Conservation (phyloP, 2,888 invertebrate genomes). For the Tuta absoluta region DNA sequence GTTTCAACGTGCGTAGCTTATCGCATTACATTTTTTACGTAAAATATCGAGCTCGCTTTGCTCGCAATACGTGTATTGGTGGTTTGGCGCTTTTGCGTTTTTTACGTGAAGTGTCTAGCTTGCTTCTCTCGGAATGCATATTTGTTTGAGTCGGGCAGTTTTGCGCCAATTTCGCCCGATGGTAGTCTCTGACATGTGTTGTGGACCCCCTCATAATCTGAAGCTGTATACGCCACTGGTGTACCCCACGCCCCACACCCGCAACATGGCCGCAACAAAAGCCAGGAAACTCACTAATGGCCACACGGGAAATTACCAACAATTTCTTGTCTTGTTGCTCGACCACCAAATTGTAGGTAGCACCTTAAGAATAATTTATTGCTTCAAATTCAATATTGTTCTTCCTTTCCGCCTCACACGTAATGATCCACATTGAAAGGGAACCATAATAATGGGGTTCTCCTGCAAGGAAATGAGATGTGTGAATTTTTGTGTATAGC, state of each 20-base stretch:
- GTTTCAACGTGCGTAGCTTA: no score
- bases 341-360: constrained; percentile 40
- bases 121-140: no score
- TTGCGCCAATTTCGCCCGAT: no score
- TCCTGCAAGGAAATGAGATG: constrained; percentile 15
- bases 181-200: no score
- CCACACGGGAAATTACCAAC: constrained; percentile 64
- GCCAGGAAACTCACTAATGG: constrained; percentile 69
- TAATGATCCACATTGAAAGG: constrained; percentile 9
- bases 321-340: constrained; percentile 60
- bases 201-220: no score
- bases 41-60: no score
- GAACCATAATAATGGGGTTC: not conserved
- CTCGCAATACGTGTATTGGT: no score
- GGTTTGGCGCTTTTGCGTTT: no score
- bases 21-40: no score
- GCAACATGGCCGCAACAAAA: constrained; percentile 52
- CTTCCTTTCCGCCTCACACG: not conserved
- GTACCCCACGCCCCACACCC: constrained; percentile 17
- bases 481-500: constrained; percentile 5
- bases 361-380: constrained; percentile 36
- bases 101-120: no score
- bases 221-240: no score
- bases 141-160: no score
- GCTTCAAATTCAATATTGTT: constrained; percentile 42